Evolutionary conservation across 2,797 vertebrate genomes (phyloP).

Genomic region (Malurus splendens): DNA sequence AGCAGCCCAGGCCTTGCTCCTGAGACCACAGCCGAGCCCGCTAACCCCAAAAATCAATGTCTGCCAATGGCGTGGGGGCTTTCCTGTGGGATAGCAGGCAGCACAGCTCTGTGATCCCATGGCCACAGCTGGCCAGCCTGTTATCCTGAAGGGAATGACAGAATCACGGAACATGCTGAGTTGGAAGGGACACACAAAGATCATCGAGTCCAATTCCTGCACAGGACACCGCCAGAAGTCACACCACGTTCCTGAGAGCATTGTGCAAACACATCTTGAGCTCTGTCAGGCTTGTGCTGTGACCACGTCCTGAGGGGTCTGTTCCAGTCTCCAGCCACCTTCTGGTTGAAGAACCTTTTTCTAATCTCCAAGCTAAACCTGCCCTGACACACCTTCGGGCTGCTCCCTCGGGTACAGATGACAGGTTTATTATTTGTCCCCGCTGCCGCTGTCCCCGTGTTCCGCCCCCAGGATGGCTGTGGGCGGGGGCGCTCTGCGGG

Average conservation of each 20-base stretch:
- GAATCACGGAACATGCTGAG: neutral
- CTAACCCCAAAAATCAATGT: rapidly evolving
- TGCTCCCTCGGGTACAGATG: neutral
- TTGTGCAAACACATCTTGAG: rapidly evolving
- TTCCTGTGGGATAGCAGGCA: no score
- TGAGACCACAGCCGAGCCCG: neutral
- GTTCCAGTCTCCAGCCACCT: neutral
- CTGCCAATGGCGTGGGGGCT: rapidly evolving
- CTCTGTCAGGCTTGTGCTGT: neutral
- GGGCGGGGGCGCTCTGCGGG: neutral
- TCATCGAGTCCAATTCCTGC: rapidly evolving
- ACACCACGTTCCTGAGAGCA: rapidly evolving
- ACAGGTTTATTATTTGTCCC: no score
- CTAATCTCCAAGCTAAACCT: neutral
- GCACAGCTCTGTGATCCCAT: neutral
- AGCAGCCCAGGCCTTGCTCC: no score
- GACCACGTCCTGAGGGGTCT: neutral
- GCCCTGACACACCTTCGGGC: neutral
- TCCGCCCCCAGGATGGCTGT: neutral
- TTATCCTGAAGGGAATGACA: neutral
- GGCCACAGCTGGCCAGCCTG: neutral
- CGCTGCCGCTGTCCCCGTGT: rapidly evolving
- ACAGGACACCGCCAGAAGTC: neutral
- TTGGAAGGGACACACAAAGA: neutral
- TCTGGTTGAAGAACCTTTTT: neutral